Conservation (phyloP, 2,113 vertebrate species). For the Xiphorhynchus elegans region DNA sequence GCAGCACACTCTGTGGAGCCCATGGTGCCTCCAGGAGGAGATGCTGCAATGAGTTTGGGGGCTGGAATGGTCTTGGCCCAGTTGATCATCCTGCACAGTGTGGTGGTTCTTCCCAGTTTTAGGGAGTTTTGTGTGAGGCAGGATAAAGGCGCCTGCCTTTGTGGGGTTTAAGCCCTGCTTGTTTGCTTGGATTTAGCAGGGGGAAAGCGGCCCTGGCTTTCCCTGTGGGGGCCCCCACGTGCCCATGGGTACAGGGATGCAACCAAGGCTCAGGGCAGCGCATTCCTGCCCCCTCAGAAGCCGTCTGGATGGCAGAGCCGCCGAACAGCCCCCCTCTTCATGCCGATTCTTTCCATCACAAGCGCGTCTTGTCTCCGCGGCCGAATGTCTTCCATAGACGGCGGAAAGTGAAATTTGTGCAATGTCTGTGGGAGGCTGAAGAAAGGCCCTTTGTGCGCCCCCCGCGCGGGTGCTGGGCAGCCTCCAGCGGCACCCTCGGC, state of each 20-base stretch:
- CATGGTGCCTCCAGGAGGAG: neutral
- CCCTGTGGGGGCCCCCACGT: accelerated
- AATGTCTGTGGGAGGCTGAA: slow-evolving; percentile 84
- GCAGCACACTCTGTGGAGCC: neutral
- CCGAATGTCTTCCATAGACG: slow-evolving; percentile 70
- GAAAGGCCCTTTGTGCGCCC: slow-evolving; percentile 82
- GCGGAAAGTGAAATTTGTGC: slow-evolving; percentile 79
- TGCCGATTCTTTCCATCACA: slow-evolving; percentile 55
- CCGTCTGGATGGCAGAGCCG: neutral
- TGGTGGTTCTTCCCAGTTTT: neutral
- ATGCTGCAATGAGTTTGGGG: neutral
- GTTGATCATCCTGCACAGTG: accelerated
- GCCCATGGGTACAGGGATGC: neutral
- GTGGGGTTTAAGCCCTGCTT: neutral
- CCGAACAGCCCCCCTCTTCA: slow-evolving; percentile 63
- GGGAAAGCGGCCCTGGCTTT: neutral
- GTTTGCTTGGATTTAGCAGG: neutral
- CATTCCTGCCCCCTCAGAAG: slow-evolving; percentile 67
- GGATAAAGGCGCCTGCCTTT: neutral
- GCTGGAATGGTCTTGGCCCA: neutral
- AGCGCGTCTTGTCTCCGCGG: slow-evolving; percentile 64
- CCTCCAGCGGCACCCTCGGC: slow-evolving; percentile 56
- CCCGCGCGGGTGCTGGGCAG: slow-evolving; percentile 71
- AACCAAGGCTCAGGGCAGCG: accelerated
- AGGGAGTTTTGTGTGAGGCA: accelerated